A percentile compares a stretch with the other conserved stretches of the same genome.
Evolutionary conservation across 2,888 invertebrate species (phyloP).

Genomic region (Chalcis sispes): DNA sequence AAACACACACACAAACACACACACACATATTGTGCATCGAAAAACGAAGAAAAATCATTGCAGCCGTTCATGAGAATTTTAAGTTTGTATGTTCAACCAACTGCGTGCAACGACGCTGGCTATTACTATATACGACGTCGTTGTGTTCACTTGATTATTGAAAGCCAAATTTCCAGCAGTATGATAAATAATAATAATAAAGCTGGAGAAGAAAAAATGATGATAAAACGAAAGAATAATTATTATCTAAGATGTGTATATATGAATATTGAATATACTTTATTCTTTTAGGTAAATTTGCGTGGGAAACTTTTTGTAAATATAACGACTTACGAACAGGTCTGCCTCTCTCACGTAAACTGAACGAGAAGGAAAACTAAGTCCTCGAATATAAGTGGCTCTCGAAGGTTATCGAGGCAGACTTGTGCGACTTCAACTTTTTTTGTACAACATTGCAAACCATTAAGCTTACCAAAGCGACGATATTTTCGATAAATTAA

Average conservation of each 20-base stretch:
- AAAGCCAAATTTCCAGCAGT: slow-evolving; percentile 40
- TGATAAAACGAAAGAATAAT: slow-evolving; percentile 24
- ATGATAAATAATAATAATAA: no score
- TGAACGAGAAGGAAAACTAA: slow-evolving; percentile 8
- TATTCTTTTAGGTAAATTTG: slow-evolving; percentile 43
- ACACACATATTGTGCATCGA: slow-evolving; percentile 1
- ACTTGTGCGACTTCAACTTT: slow-evolving; percentile 5
- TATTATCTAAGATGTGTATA: slow-evolving; percentile 19
- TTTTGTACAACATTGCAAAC: slow-evolving; percentile 27
- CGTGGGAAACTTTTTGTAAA: slow-evolving; percentile 30
- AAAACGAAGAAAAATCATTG: slow-evolving; percentile 16
- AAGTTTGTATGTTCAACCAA: slow-evolving; percentile 3
- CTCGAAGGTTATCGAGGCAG: neutral
- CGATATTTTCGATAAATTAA: slow-evolving; percentile 25
- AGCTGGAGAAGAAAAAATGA: no score
- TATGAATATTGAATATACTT: no score
- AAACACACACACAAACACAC: no score
- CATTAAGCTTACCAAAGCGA: slow-evolving; percentile 18
- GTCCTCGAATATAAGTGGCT: neutral
- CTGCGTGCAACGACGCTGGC: no score
- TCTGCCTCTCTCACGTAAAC: neutral
- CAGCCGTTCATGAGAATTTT: slow-evolving; percentile 8
- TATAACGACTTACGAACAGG: neutral
- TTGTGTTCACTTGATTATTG: no score
- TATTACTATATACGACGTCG: no score